Evolutionary conservation across 2,797 vertebrate species (phyloP).

Genomic region (Tauraco hartlaubi): DNA sequence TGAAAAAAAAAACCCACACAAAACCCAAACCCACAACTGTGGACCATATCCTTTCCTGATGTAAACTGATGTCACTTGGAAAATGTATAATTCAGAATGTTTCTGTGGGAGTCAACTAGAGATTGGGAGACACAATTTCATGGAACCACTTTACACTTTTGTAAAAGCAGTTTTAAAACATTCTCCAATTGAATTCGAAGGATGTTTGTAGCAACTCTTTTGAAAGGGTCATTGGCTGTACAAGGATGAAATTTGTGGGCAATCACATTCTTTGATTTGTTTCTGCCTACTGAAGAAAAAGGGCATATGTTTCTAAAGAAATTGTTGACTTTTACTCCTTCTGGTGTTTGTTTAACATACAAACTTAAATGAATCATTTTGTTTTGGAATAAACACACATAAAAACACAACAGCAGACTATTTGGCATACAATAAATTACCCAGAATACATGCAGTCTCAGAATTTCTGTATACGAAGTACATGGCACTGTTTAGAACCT

Average conservation of each 20-base stretch:
- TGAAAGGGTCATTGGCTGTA: conserved; percentile 41
- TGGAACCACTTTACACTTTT: neutral
- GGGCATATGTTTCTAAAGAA: neutral
- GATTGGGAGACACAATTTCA: neutral
- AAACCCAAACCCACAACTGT: neutral
- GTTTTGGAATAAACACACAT: neutral
- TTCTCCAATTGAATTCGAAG: neutral
- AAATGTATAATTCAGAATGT: neutral
- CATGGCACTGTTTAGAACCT: neutral
- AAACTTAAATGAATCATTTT: neutral
- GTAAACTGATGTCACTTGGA: neutral
- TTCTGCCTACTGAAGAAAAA: conserved; percentile 14
- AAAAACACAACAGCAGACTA: neutral
- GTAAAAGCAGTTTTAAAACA: conserved; percentile 24
- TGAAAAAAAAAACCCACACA: neutral
- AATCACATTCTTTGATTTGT: conserved; percentile 28
- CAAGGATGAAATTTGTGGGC: conserved; percentile 17
- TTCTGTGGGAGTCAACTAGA: neutral
- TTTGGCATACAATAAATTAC: neutral
- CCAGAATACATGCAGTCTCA: neutral
- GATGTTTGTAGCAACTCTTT: conserved; percentile 24
- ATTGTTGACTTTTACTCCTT: neutral
- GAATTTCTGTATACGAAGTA: neutral
- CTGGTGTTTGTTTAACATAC: neutral
- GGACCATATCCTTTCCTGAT: neutral